These are phyloP conservation scores for Trachymyrmex septentrionalis DNA, from an alignment of 1,140 invertebrate species.

Conservation along the genomic window DNA sequence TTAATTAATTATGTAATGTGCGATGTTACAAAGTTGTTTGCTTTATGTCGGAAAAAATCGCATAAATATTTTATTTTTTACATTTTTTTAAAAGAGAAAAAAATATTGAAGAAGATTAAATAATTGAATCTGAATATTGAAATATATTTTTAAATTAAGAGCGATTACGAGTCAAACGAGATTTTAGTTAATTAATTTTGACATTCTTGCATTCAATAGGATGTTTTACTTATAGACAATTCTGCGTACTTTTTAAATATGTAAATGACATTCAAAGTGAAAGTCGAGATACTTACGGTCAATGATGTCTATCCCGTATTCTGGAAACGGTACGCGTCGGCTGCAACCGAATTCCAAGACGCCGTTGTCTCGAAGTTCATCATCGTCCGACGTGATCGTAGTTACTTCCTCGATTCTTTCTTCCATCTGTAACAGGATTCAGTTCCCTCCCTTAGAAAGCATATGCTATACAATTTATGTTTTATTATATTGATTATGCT, in stretches of 20 bases:
- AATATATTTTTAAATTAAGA: not conserved
- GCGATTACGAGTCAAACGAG: not conserved
- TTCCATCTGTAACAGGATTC: constrained; percentile 85
- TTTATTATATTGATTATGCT: constrained; percentile 11
- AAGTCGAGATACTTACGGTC: constrained; percentile 84
- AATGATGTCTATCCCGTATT: constrained; percentile 90
- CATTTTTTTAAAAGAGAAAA: not conserved
- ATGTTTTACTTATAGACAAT: not conserved
- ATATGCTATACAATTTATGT: not conserved
- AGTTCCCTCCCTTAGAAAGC: not conserved
- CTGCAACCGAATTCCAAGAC: constrained; percentile 77
- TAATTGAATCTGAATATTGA: not conserved
- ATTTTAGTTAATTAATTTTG: not conserved
- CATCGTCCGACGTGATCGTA: constrained; percentile 82
- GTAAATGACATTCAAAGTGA: constrained; percentile 7
- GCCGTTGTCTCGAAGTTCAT: constrained; percentile 77
- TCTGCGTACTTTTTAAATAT: constrained; percentile 8
- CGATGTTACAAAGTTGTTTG: not conserved
- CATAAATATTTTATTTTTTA: not conserved
- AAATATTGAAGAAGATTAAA: not conserved
- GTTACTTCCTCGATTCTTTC: constrained; percentile 87
- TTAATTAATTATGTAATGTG: not conserved
- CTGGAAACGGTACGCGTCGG: constrained; percentile 90
- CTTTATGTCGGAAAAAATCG: not conserved
- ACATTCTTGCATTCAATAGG: not conserved